Conservation (phyloP, 2,888 invertebrate genomes). For the Cosmopolites sordidus region DNA sequence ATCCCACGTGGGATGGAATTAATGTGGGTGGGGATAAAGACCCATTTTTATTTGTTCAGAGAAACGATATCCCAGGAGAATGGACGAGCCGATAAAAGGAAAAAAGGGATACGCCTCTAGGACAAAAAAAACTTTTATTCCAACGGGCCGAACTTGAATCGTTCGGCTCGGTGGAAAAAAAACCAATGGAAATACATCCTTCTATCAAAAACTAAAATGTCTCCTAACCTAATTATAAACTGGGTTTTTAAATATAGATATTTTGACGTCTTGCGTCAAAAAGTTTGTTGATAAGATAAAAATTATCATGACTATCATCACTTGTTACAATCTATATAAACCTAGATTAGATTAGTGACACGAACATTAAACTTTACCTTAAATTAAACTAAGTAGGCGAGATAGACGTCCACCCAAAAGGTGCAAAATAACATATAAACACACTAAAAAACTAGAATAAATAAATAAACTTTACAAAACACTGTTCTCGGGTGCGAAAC, state of each 20-base stretch:
- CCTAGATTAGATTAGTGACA: too few relatives aligned
- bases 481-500: slow-evolving; percentile 23
- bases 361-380: slow-evolving; percentile 3
- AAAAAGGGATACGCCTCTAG: too few relatives aligned
- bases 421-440: slow-evolving; percentile 18
- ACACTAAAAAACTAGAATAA: slow-evolving; percentile 30
- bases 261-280: slow-evolving; percentile 34
- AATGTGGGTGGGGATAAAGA: slow-evolving; percentile 15
- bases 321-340: too few relatives aligned
- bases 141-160: too few relatives aligned
- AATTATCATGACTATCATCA: too few relatives aligned
- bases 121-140: too few relatives aligned
- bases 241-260: slow-evolving; percentile 31
- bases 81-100: too few relatives aligned
- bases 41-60: background rate
- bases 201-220: slow-evolving; percentile 33
- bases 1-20: slow-evolving; percentile 16
- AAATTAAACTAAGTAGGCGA: slow-evolving; percentile 23
- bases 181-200: too few relatives aligned
- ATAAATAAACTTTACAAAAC: slow-evolving; percentile 27
- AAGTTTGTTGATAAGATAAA: slow-evolving; percentile 20
- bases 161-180: background rate
- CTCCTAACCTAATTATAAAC: slow-evolving; percentile 47
- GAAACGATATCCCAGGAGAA: too few relatives aligned
- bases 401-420: slow-evolving; percentile 32